Evolutionary conservation across 2,113 vertebrate genomes (phyloP), one percentile per base, ranked within the genome.

Genomic region (Albula goreensis): DNA sequence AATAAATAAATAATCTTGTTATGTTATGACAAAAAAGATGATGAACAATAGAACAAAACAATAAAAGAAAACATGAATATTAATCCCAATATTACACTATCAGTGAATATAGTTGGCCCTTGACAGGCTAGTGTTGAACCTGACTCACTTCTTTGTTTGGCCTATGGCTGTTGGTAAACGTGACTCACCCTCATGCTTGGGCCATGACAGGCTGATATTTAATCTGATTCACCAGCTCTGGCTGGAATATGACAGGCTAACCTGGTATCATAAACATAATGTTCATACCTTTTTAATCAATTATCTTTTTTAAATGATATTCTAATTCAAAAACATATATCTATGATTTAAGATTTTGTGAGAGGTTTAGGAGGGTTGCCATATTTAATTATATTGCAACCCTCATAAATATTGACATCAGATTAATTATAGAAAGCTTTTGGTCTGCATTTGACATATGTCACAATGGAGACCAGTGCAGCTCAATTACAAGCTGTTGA

Each of bases 341-440:
- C 7, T 41, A 52, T 31, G 56, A 15, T 74, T 31, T 74, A 25
- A 31, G 25, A 12, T 48, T 60, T 83, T 57, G 74, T 80, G 15
- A 79, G 48, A 31, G 25, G 17, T 41, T 41, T 41, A 41, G 31
- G 31, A 41, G 31, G 31, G 31, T 41, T 41, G 31, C 31, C 31
- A 56, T 22, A 74, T 60, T 57, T 56, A 50, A 66, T 41, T 41
- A 79, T 25, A 50, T 83, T 60, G 49, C 77, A 41, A 52, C 52
- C 56, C 70, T 83, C 48, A 87, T 87, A 83, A 87, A 87, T 83
- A 83, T 63, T 83, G 53, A 79, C 82, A 83, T 83, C 41, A 63
- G 4, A 60, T 83, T 77, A 63, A 83, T 86, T 83, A 83, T 66
- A 63, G 52, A 52, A 80, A 70, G 48, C 82, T 87, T 81, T 57